phyloP scores from a whole-genome alignment of 2,797 vertebrate species.

The Molothrus aeneus region DNA sequence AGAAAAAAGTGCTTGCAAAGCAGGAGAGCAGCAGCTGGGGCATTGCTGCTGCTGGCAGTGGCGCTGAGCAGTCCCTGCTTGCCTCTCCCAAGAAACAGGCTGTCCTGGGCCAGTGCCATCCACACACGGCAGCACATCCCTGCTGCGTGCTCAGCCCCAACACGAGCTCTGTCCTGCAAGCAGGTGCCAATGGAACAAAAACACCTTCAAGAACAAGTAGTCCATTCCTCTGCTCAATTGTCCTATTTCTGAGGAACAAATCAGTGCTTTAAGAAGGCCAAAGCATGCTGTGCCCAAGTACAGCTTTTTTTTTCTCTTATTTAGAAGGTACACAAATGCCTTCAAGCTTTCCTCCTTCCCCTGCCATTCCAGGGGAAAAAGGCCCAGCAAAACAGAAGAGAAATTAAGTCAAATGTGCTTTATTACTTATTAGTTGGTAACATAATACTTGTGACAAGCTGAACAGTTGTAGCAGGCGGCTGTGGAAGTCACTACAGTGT shows the following conservation, averaged over 20 bases:
- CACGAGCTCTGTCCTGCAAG: neutral
- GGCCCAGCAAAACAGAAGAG: neutral
- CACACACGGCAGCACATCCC: neutral
- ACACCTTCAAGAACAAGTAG: neutral
- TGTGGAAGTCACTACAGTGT: constrained; percentile 78
- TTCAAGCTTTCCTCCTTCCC: neutral
- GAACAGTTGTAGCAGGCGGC: constrained; percentile 82
- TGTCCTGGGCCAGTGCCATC: neutral
- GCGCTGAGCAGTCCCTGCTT: neutral
- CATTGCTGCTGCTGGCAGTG: neutral
- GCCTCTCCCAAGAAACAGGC: neutral
- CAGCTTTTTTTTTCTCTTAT: neutral
- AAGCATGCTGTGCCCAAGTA: neutral
- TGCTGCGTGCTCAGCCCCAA: rapidly evolving
- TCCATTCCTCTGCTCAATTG: neutral
- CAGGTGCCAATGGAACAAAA: neutral
- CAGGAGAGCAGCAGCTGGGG: neutral
- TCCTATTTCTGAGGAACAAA: neutral
- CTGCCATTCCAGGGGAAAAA: neutral
- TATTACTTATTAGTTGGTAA: constrained; percentile 88
- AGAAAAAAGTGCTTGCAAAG: neutral
- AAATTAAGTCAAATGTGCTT: constrained; percentile 76
- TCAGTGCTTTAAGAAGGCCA: neutral
- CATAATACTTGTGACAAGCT: constrained; percentile 83
- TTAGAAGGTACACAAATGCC: neutral